A percentile compares a stretch with the other conserved stretches of the same genome.
These are phyloP conservation scores for Geococcyx californianus DNA, from an alignment of 2,113 vertebrate genomes.

Conservation along the genomic window DNA sequence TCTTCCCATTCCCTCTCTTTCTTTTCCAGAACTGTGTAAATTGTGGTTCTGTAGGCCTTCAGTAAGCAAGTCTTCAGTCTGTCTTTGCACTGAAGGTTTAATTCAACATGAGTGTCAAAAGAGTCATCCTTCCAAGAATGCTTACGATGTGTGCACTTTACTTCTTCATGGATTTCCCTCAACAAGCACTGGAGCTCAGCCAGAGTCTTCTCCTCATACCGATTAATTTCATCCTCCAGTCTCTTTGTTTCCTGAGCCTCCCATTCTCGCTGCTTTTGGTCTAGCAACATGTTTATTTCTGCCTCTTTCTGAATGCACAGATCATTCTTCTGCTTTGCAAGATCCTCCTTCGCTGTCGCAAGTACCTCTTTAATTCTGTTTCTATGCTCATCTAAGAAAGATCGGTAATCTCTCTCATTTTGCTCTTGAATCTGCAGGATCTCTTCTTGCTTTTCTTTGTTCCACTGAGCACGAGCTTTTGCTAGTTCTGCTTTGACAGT, in stretches of 20 bases:
- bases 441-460: slow-evolving; percentile 90
- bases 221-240: slow-evolving; percentile 67
- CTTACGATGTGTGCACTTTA: slow-evolving; percentile 3
- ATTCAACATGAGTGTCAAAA: background rate
- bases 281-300: slow-evolving; percentile 77
- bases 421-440: slow-evolving; percentile 78
- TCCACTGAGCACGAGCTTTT: slow-evolving; percentile 85
- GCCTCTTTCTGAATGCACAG: slow-evolving; percentile 81
- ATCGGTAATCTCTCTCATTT: slow-evolving; percentile 81
- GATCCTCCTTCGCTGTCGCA: slow-evolving; percentile 78
- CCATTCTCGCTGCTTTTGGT: slow-evolving; percentile 81
- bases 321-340: slow-evolving; percentile 78
- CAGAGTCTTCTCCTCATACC: slow-evolving; percentile 74
- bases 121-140: slow-evolving; percentile 24
- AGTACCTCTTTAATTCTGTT: slow-evolving; percentile 81
- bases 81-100: slow-evolving; percentile 42
- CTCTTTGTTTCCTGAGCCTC: slow-evolving; percentile 70
- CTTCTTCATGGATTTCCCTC: slow-evolving; percentile 72
- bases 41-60: slow-evolving; percentile 69
- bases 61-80: slow-evolving; percentile 76
- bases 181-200: slow-evolving; percentile 76
- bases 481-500: slow-evolving; percentile 88
- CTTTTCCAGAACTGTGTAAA: slow-evolving; percentile 68
- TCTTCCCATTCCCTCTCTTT: slow-evolving; percentile 76
- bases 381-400: slow-evolving; percentile 82